phyloP scores from a whole-genome alignment of 2,797 vertebrate genomes.

The Sebastes alutus region DNA sequence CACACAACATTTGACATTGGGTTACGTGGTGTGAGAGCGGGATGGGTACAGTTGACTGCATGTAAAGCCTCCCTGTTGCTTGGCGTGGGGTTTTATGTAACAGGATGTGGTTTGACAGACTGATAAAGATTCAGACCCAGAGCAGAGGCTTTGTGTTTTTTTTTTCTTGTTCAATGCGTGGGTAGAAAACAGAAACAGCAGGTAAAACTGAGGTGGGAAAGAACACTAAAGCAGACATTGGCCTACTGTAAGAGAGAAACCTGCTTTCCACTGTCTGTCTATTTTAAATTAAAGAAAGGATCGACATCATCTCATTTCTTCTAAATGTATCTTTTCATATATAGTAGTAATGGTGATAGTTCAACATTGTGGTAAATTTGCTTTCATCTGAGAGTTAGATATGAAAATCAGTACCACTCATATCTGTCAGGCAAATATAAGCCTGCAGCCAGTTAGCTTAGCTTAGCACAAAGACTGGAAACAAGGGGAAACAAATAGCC shows the following conservation, averaged over 20 bases:
- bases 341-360: too few relatives aligned
- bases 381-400: background rate
- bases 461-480: background rate
- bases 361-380: background rate
- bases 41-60: conserved; percentile 48
- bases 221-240: conserved; percentile 25
- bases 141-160: conserved; percentile 55
- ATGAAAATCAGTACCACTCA: background rate
- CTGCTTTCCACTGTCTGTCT: conserved; percentile 31
- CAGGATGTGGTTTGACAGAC: conserved; percentile 82
- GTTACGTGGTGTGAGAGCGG: conserved; percentile 27
- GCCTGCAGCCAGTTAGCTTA: background rate
- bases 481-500: background rate
- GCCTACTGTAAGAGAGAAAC: conserved; percentile 13
- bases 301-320: background rate
- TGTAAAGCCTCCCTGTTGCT: conserved; percentile 58
- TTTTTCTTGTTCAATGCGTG: conserved; percentile 55
- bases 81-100: conserved; percentile 69
- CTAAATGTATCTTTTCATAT: background rate
- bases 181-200: conserved; percentile 57
- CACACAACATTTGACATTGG: conserved; percentile 41
- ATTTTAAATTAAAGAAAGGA: background rate
- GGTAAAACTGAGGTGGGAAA: conserved; percentile 57
- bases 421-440: background rate
- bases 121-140: conserved; percentile 76